Evolutionary conservation across 53 echinoderm and acorn worm species (phyloP).

Genomic region (Holothuria scabra): DNA sequence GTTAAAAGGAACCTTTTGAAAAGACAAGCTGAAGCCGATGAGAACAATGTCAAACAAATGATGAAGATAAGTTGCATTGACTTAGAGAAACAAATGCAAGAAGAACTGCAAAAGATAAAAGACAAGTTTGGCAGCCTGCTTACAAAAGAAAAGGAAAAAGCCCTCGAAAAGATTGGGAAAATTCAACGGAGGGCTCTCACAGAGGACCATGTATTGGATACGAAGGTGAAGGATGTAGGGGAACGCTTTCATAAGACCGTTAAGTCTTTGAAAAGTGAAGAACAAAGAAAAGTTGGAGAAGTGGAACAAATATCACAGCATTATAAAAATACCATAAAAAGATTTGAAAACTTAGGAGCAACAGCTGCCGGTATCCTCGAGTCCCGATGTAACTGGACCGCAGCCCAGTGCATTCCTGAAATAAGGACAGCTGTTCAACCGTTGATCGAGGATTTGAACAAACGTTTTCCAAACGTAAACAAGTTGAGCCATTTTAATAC

Average conservation of each 20-base stretch:
- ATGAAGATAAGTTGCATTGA: no score
- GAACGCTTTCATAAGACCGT: not conserved
- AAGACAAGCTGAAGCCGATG: no score
- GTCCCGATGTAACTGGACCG: slow-evolving; percentile 6
- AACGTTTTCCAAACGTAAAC: not conserved
- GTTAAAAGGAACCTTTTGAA: no score
- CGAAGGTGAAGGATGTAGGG: not conserved
- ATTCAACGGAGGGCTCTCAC: not conserved
- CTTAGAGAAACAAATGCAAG: not conserved
- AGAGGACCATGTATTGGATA: not conserved
- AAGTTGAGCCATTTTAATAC: not conserved
- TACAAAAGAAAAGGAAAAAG: not conserved
- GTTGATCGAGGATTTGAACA: not conserved
- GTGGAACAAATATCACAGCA: not conserved
- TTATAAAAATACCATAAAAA: not conserved
- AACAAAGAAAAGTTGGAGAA: not conserved
- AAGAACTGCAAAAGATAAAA: not conserved
- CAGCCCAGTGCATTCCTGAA: not conserved
- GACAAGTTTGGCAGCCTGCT: not conserved
- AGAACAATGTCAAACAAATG: no score
- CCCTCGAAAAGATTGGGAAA: no score
- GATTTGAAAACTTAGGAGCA: not conserved
- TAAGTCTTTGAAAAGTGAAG: not conserved
- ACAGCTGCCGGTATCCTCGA: not conserved
- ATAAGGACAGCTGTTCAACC: not conserved